These are phyloP conservation scores for Trichacis sp. DNA, from an alignment of 2,888 invertebrate genomes.

Conservation along the genomic window DNA sequence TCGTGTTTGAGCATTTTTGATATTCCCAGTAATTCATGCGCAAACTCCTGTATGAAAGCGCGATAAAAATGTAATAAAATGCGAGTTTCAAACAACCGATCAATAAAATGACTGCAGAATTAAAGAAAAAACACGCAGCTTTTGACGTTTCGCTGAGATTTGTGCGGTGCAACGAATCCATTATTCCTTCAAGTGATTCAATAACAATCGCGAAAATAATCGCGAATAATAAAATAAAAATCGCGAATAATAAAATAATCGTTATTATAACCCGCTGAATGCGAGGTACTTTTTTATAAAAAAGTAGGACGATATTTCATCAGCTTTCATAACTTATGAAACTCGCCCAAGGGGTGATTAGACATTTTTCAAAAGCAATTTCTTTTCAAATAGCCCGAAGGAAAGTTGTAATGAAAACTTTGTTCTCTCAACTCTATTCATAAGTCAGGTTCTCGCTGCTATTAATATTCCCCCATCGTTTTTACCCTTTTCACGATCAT, in stretches of 20 bases:
- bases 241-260: background rate
- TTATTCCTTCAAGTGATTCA: too few species aligned
- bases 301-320: too few species aligned
- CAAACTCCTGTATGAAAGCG: background rate
- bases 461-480: background rate
- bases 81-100: background rate
- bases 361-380: background rate
- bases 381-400: background rate
- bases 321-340: background rate
- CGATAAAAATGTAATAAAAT: background rate
- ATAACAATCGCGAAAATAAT: background rate
- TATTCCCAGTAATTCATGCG: background rate
- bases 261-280: too few species aligned
- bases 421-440: too few species aligned
- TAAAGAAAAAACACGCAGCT: too few species aligned
- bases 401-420: background rate
- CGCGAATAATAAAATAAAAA: background rate
- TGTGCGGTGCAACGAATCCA: too few species aligned
- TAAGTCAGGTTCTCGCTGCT: background rate
- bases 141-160: background rate
- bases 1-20: background rate
- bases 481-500: background rate
- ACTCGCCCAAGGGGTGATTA: background rate
- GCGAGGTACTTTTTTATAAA: too few species aligned
- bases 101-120: background rate